phyloP scores from a whole-genome alignment of 2,888 invertebrate species.

The Syrphus vitripennis region DNA sequence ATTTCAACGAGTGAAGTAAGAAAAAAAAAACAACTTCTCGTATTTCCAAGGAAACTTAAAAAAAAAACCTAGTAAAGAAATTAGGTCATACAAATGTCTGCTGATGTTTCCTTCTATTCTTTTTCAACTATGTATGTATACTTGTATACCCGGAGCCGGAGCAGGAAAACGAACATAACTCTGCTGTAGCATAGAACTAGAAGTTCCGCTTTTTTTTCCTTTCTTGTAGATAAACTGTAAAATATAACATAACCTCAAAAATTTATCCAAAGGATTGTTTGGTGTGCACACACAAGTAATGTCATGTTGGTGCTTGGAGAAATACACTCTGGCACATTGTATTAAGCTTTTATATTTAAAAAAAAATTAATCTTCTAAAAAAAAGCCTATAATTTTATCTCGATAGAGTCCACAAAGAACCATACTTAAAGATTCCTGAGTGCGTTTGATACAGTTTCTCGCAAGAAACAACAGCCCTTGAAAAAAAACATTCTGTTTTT shows the following conservation, averaged over 20 bases:
- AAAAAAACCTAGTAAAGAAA: constrained; percentile 22
- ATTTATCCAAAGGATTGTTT: not conserved
- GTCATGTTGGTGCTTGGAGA: not conserved
- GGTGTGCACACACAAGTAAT: not conserved
- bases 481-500: no score
- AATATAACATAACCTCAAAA: constrained; percentile 1
- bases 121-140: constrained; percentile 6
- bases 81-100: constrained; percentile 61
- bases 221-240: not conserved
- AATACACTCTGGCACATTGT: not conserved
- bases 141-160: not conserved
- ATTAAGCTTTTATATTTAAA: not conserved
- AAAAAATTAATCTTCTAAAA: no score
- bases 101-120: constrained; percentile 62
- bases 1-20: not conserved
- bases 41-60: constrained; percentile 6
- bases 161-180: constrained; percentile 12
- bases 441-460: no score
- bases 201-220: constrained; percentile 7
- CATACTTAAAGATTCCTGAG: no score
- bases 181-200: not conserved
- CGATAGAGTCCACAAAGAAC: no score
- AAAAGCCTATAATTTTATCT: no score
- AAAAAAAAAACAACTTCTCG: not conserved
- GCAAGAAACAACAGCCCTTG: no score